These are phyloP conservation scores for Rhea americana DNA, from an alignment of 2,113 vertebrate genomes.

Conservation along the genomic window DNA sequence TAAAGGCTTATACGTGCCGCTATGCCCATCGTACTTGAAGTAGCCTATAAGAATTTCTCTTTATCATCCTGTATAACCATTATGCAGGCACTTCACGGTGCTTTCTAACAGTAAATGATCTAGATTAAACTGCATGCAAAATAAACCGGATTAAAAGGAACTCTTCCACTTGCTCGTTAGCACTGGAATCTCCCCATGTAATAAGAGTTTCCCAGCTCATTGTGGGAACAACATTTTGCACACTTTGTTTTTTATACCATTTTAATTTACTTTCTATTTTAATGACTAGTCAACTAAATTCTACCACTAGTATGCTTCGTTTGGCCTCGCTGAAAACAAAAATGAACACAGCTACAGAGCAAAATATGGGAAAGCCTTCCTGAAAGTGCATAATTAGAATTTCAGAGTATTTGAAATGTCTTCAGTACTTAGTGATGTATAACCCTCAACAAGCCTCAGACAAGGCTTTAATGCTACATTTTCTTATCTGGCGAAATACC, in stretches of 20 bases:
- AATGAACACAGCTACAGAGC: background rate
- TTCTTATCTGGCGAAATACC: constrained; percentile 62
- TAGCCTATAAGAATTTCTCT: background rate
- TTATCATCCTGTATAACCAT: background rate
- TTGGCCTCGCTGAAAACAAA: constrained; percentile 13
- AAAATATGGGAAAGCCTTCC: constrained; percentile 36
- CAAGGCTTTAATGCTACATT: constrained; percentile 52
- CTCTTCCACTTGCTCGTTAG: constrained; percentile 18
- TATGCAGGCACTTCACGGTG: background rate
- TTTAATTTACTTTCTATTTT: constrained; percentile 51
- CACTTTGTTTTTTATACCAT: constrained; percentile 26
- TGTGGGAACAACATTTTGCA: background rate
- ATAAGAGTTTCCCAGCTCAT: background rate
- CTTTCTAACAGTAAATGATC: background rate
- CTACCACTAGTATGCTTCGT: background rate
- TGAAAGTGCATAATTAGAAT: constrained; percentile 25
- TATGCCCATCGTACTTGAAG: background rate
- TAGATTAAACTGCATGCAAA: background rate
- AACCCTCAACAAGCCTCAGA: constrained; percentile 45
- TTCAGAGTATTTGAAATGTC: constrained; percentile 44
- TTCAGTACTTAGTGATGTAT: constrained; percentile 50
- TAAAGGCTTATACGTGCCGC: background rate
- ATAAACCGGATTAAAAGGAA: constrained; percentile 2
- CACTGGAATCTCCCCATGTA: background rate
- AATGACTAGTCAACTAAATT: constrained; percentile 38